These are phyloP conservation scores for Parazoanthus atlanticus DNA, from an alignment of 92 coral and sea anemone genomes.

Conservation along the genomic window DNA sequence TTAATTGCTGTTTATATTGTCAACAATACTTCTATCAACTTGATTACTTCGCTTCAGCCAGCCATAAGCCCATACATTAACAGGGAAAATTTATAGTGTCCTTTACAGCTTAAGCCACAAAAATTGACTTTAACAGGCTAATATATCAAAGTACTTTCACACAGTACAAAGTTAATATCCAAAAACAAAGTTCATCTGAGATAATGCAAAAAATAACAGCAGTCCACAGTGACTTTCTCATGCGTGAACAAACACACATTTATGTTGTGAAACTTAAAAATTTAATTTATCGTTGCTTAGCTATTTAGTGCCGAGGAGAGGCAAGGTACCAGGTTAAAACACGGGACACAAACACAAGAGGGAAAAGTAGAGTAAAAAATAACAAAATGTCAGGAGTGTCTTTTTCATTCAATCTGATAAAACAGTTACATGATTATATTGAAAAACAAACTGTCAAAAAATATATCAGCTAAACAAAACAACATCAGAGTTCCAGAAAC, in stretches of 20 bases:
- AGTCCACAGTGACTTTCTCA: too few species aligned
- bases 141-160: too few species aligned
- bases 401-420: too few species aligned
- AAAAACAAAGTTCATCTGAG: background rate
- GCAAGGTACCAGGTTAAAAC: too few species aligned
- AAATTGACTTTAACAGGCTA: too few species aligned
- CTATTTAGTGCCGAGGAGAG: background rate
- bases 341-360: too few species aligned
- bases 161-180: background rate
- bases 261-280: too few species aligned
- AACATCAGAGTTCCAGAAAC: background rate
- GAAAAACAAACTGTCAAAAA: too few species aligned
- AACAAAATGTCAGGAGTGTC: too few species aligned
- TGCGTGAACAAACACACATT: background rate
- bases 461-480: background rate
- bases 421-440: too few species aligned
- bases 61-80: background rate
- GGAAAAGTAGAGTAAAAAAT: too few species aligned
- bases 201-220: too few species aligned
- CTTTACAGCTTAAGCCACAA: background rate
- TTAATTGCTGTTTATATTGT: slow-evolving; percentile 7
- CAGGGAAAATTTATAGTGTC: background rate
- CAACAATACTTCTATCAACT: background rate
- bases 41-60: background rate
- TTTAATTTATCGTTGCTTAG: background rate